Conservation (phyloP, 2,113 vertebrate genomes). For the Nanorana parkeri region DNA sequence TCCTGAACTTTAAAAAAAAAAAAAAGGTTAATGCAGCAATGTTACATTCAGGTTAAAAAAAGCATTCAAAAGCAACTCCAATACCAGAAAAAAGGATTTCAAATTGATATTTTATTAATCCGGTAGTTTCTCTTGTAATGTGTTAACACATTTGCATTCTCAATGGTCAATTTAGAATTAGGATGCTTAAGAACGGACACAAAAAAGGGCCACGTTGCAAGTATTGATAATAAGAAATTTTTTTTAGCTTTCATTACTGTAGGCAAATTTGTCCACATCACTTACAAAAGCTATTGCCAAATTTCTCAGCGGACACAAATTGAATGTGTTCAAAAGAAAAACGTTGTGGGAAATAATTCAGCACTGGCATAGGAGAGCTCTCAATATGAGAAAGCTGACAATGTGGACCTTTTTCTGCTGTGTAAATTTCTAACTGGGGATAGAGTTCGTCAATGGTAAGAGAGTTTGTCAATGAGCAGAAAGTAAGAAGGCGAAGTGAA, state of each 20-base stretch:
- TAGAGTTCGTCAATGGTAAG: conserved; percentile 28
- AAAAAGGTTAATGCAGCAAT: conserved; percentile 78
- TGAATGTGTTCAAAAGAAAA: conserved; percentile 65
- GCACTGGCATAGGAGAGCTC: conserved; percentile 99
- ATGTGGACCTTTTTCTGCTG: conserved; percentile 85
- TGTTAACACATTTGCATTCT: conserved; percentile 82
- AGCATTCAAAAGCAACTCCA: conserved; percentile 82
- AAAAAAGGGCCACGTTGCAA: conserved; percentile 74
- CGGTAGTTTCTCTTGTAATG: conserved; percentile 92
- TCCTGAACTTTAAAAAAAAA: no score
- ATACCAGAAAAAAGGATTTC: conserved; percentile 83
- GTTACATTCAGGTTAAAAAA: conserved; percentile 72
- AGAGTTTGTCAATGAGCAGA: conserved; percentile 81
- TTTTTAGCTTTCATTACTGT: conserved; percentile 81
- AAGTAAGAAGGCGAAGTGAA: conserved; percentile 86
- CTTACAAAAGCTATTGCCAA: conserved; percentile 86
- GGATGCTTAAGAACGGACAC: conserved; percentile 69
- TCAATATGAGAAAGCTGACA: conserved; percentile 99
- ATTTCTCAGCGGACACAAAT: conserved; percentile 83
- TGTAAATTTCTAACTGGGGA: conserved; percentile 80
- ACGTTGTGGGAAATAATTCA: conserved; percentile 76
- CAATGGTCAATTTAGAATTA: conserved; percentile 82
- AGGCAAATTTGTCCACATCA: conserved; percentile 91
- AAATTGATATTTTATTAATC: conserved; percentile 97
- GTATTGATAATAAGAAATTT: conserved; percentile 78